A percentile compares a stretch with the other conserved stretches of the same genome.
These are phyloP conservation scores for Colletes collaris DNA, from an alignment of 2,888 invertebrate species.

Conservation along the genomic window DNA sequence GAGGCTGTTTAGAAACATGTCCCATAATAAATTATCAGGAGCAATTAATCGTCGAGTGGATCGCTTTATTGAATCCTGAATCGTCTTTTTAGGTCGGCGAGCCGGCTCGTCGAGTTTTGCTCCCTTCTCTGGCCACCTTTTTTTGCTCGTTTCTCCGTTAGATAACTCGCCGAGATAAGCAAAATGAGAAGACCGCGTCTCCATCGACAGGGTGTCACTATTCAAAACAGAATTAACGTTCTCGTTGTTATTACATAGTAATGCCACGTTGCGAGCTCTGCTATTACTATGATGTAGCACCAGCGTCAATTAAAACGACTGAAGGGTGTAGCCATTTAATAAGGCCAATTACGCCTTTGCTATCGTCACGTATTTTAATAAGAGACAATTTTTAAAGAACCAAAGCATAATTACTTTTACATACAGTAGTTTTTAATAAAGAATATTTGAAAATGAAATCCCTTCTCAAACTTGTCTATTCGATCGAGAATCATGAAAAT, in stretches of 20 bases:
- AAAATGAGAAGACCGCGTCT: background rate
- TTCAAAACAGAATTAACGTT: conserved; percentile 4
- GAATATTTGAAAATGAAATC: too few species aligned
- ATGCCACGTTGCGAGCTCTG: conserved; percentile 4
- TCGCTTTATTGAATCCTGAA: conserved; percentile 45
- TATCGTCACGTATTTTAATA: background rate
- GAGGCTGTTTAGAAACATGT: conserved; percentile 40
- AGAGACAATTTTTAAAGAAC: too few species aligned
- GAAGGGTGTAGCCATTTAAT: conserved; percentile 17
- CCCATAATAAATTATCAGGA: conserved; percentile 35
- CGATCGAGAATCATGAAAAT: too few species aligned
- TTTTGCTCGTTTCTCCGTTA: background rate
- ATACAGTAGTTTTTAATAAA: too few species aligned
- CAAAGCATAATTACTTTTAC: too few species aligned
- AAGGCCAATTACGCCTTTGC: conserved; percentile 1
- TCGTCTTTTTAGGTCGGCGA: background rate
- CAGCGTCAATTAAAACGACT: conserved; percentile 24
- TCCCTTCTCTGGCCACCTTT: background rate
- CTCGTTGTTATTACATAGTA: conserved; percentile 21
- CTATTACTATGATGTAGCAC: conserved; percentile 13
- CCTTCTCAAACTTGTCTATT: too few species aligned
- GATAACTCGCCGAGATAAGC: conserved; percentile 25
- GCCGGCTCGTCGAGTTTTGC: conserved; percentile 16
- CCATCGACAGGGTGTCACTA: conserved; percentile 7
- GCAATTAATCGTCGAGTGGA: conserved; percentile 45